These are phyloP conservation scores for Plecturocebus donacophilus DNA, from an alignment of 2,113 vertebrate genomes.

Conservation along the genomic window DNA sequence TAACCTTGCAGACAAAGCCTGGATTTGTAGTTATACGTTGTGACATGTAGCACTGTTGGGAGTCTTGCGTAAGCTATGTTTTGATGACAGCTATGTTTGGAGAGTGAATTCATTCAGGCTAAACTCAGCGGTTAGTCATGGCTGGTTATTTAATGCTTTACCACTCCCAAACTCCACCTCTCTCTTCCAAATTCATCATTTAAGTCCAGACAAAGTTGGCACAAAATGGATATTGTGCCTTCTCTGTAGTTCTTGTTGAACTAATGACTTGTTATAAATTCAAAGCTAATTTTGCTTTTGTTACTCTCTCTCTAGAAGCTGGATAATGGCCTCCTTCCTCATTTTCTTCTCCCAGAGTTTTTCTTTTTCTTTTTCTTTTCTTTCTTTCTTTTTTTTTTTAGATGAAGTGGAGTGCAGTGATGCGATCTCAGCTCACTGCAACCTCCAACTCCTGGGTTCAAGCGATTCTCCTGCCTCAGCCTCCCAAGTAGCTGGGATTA, in stretches of 20 bases:
- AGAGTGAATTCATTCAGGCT: slow-evolving; percentile 41
- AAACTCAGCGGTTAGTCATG: slow-evolving; percentile 49
- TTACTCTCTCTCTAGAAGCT: neutral
- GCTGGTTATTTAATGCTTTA: slow-evolving; percentile 47
- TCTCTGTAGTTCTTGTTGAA: neutral
- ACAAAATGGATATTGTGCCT: neutral
- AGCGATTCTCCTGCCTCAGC: too few species aligned
- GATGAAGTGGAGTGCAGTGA: too few species aligned
- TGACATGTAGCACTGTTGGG: slow-evolving; percentile 15
- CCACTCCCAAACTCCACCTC: slow-evolving; percentile 39
- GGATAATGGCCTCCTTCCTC: neutral
- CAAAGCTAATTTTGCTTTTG: neutral
- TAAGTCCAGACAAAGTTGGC: neutral
- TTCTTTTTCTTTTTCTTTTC: too few species aligned
- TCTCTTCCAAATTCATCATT: neutral
- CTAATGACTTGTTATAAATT: neutral
- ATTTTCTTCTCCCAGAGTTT: neutral
- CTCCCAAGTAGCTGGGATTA: too few species aligned
- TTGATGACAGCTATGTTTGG: slow-evolving; percentile 69
- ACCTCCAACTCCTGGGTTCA: too few species aligned
- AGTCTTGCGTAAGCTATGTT: slow-evolving; percentile 6
- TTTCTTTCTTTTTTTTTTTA: too few species aligned
- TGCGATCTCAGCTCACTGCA: too few species aligned
- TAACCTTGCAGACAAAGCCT: slow-evolving; percentile 56
- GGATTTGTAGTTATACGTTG: slow-evolving; percentile 46